phyloP scores from a whole-genome alignment of 1,140 invertebrate genomes.

The Ceratosolen fusciceps region DNA sequence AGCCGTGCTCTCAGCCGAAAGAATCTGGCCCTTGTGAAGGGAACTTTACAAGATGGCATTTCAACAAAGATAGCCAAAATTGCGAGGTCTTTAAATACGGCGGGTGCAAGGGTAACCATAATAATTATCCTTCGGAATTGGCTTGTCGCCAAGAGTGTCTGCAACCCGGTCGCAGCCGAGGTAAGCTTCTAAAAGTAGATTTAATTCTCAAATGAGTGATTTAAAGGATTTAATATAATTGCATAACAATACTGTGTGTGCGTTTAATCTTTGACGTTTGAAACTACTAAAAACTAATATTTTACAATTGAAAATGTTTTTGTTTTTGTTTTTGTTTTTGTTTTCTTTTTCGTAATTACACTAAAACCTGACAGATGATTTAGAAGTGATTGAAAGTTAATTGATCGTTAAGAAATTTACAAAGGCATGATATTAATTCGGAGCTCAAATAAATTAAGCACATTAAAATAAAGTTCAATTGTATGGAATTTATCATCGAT shows the following conservation, averaged over 20 bases:
- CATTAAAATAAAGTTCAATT: not conserved
- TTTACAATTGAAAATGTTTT: not conserved
- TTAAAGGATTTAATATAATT: not conserved
- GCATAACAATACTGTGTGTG: not conserved
- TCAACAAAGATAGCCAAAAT: conserved; percentile 77
- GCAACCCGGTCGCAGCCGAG: conserved; percentile 80
- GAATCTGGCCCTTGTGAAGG: conserved; percentile 87
- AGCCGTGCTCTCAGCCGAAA: conserved; percentile 83
- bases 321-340: no score
- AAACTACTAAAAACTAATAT: not conserved
- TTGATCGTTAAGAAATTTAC: no score
- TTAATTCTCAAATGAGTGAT: conserved; percentile 10
- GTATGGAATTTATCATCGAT: not conserved
- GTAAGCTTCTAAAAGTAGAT: conserved; percentile 67
- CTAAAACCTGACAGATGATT: not conserved
- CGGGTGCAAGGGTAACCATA: conserved; percentile 91
- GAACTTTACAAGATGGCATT: conserved; percentile 88
- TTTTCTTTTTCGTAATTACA: not conserved
- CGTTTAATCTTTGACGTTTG: not conserved
- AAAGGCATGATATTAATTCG: not conserved
- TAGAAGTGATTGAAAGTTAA: not conserved
- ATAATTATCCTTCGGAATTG: conserved; percentile 86
- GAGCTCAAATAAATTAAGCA: not conserved
- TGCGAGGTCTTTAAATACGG: conserved; percentile 89
- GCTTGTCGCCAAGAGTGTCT: conserved; percentile 85